Evolutionary conservation across 1,140 invertebrate species (phyloP), one percentile per base, ranked within the genome.

Genomic region (Harpegnathos saltator): DNA sequence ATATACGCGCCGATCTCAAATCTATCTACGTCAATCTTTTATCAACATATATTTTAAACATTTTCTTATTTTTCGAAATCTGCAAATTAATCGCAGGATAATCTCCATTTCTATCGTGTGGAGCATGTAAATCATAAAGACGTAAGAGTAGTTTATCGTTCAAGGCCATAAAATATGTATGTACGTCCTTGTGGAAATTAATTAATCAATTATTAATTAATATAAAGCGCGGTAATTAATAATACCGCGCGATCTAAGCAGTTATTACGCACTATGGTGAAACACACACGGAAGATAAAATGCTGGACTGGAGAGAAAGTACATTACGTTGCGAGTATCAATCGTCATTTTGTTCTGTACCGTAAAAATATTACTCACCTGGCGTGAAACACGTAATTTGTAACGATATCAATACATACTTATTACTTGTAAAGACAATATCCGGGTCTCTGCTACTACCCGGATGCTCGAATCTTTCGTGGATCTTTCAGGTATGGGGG

Each of bases 241-340:
- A 15, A 3, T 63, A 26, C 83, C 84, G 61, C 48, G 4, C 24
- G 17, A 12, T 24, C 38, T 44, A 15, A 83, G 58, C 61, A 22
- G 63, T 50, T 84, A 87, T 73, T 59, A 71, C 75, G 12, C 52
- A 59, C 44, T 82, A n/a, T 14, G 15, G 22, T n/a, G 15, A 29
- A 84, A 78, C 48, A 71, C 19, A 81, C 74, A 84, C 80, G 72
- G 82, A 80, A 89, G 72, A 78, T 84, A 88, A 86, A 82, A 14
- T 63, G 50, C 58, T 65, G 59, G 82, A 88, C 61, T 89, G 89
- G 91, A 89, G 85, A 89, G 38, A 44, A 44, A 44, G 65, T 85
- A 73, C 85, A 78, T 86, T 85, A 82, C 82, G 81, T 90, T 89
- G 90, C 92, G 91, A 92, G 91, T 93, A 92, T 92, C 90, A 89